Evolutionary conservation across 2,797 vertebrate species (phyloP).

Genomic region (Alauda arvensis): DNA sequence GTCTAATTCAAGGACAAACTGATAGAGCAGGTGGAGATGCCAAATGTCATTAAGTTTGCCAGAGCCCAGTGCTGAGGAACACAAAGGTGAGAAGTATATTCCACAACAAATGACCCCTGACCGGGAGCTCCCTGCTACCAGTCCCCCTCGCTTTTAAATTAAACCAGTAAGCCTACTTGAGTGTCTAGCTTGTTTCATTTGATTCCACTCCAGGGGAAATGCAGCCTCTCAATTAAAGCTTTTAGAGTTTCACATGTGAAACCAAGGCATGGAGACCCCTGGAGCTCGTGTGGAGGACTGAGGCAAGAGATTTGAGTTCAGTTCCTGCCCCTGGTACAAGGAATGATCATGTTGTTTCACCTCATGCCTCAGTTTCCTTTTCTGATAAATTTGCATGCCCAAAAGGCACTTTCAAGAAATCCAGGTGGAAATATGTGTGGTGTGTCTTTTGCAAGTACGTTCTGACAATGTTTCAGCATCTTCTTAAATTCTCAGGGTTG

Average conservation of each 20-base stretch:
- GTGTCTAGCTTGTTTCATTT: conserved; percentile 54
- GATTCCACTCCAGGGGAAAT: conserved; percentile 50
- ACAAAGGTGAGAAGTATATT: conserved; percentile 50
- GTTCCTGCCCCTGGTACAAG: not conserved
- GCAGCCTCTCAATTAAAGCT: conserved; percentile 42
- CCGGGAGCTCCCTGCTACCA: conserved; percentile 28
- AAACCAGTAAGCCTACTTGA: conserved; percentile 55
- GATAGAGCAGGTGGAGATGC: conserved; percentile 34
- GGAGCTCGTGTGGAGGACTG: not conserved
- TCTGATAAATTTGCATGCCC: not conserved
- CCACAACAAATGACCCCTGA: conserved; percentile 49
- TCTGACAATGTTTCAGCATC: not conserved
- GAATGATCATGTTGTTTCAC: not conserved
- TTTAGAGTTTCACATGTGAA: conserved; percentile 40
- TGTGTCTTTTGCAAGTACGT: not conserved
- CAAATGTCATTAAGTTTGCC: conserved; percentile 46
- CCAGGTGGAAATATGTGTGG: not conserved
- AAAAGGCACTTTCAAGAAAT: not conserved
- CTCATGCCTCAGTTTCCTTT: not conserved
- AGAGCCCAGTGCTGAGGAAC: not conserved
- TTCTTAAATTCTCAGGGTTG: not conserved
- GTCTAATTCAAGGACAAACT: conserved; percentile 10
- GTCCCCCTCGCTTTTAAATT: conserved; percentile 36
- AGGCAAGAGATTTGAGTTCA: not conserved
- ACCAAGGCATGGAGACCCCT: not conserved